Evolutionary conservation across 2,797 vertebrate species (phyloP).

Genomic region (Nyctibius grandis): DNA sequence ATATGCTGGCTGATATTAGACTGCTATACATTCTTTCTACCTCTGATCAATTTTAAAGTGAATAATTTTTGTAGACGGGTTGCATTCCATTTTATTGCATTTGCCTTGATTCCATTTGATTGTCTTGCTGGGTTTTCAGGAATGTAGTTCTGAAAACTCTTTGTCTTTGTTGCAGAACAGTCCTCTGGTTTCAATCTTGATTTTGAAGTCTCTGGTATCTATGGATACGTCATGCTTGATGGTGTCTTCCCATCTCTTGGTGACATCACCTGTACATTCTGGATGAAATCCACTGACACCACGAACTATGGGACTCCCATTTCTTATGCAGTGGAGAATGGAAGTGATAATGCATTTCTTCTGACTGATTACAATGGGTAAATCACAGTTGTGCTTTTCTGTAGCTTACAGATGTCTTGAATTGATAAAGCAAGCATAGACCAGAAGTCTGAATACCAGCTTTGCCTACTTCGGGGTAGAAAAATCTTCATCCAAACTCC

Average conservation of each 20-base stretch:
- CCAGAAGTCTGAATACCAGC: not conserved
- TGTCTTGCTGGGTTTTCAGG: not conserved
- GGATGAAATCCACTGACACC: constrained; percentile 93
- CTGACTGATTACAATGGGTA: constrained; percentile 98
- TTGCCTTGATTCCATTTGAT: not conserved
- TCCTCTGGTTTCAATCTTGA: constrained; percentile 94
- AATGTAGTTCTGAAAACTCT: constrained; percentile 10
- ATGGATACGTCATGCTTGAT: constrained; percentile 92
- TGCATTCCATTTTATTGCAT: not conserved
- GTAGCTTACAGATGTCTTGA: not conserved
- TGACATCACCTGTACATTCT: constrained; percentile 91
- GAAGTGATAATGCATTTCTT: constrained; percentile 94
- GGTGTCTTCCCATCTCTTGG: constrained; percentile 85
- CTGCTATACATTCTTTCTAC: not conserved
- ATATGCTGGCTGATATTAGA: not conserved
- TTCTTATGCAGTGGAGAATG: constrained; percentile 91
- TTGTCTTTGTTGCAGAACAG: constrained; percentile 84
- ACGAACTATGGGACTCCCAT: constrained; percentile 94
- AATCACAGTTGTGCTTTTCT: constrained; percentile 17
- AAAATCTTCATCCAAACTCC: not conserved
- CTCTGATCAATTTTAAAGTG: not conserved
- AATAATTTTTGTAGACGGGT: not conserved
- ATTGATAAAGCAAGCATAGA: not conserved
- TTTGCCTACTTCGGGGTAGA: not conserved
- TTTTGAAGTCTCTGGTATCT: constrained; percentile 96